Base-by-base conservation (phyloP, 2,797 vertebrate genomes). In the Hypotaenidia philippensis region DNA sequence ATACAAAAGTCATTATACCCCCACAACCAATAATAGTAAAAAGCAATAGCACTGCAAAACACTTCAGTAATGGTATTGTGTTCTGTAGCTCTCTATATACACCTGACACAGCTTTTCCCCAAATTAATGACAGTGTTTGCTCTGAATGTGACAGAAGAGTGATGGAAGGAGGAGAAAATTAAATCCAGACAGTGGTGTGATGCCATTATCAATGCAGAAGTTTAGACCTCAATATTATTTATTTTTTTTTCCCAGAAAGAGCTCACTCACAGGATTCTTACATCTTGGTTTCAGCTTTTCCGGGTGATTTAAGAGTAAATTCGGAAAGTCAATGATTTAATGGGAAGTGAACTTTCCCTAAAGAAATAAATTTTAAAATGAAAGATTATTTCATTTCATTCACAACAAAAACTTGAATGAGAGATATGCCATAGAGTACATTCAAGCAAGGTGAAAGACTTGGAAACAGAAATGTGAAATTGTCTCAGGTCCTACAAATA, bases 131-230 rank as follows among this genome's bases (percentile, higher is more conserved):
- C 31, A 72, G 10, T 41, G n/a, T 68, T n/a, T 79, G 29, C 29
- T 70, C 52, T 74, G 50, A 88, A 71, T 65, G 29, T 63, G 79
- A 72, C n/a, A 90, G 65, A 90, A 89, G 27, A 75, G 34, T 65
- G 70, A 87, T 31, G 47, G 50, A 81, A 91, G 41, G 18, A 74
- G 52, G 83, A 85, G 53, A 88, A 94, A 93, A 91, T 76, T 60
- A 82, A 91, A 87, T 76, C 15, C 72, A 81, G 69, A 53, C 31
- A 89, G 38, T 53, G 1, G 19, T 49, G 92, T n/a, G 47, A 72
- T 82, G 29, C 5, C 47, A 29, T 34, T 66, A 66, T 18, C 32
- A 88, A 40, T 41, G 19, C 50, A 49, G 17, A 79, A 66, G 9
- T 92, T 76, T 66, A 84, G 38, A 69, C 22, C 29, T 75, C 34